These are phyloP conservation scores for Megastigmus dorsalis DNA, from an alignment of 2,888 invertebrate species.

Conservation along the genomic window DNA sequence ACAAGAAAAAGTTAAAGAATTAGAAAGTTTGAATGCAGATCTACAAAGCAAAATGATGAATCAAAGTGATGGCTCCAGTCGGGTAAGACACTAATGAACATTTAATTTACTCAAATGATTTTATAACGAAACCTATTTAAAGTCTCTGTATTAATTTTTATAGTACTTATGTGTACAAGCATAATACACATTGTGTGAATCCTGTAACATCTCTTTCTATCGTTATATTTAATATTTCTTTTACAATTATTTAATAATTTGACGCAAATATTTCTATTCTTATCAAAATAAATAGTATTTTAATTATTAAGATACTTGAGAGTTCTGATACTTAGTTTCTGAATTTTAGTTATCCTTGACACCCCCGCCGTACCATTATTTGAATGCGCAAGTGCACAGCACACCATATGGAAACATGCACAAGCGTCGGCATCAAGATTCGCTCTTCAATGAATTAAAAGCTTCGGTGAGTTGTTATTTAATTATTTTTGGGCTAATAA, in stretches of 20 bases:
- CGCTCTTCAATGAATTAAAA: conserved; percentile 61
- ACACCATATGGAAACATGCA: conserved; percentile 46
- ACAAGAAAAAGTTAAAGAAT: conserved; percentile 56
- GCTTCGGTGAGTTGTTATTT: conserved; percentile 58
- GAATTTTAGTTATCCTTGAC: conserved; percentile 55
- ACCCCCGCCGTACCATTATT: conserved; percentile 52
- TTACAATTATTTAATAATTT: neutral
- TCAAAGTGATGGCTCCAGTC: conserved; percentile 25
- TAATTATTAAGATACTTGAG: neutral
- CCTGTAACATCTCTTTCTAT: neutral
- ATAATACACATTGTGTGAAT: conserved; percentile 1
- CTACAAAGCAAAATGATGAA: conserved; percentile 51
- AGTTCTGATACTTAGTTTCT: neutral
- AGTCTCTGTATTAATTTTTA: neutral
- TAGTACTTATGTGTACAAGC: neutral
- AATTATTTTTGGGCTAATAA: no score
- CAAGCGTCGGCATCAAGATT: conserved; percentile 53
- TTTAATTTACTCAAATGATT: neutral
- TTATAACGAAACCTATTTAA: neutral
- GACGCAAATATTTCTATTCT: neutral
- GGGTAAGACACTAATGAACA: conserved; percentile 17
- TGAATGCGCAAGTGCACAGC: conserved; percentile 53
- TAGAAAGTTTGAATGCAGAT: conserved; percentile 55
- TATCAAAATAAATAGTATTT: neutral
- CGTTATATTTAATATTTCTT: neutral